phyloP scores from a whole-genome alignment of 2,888 invertebrate species.

The Mylabris sibirica region DNA sequence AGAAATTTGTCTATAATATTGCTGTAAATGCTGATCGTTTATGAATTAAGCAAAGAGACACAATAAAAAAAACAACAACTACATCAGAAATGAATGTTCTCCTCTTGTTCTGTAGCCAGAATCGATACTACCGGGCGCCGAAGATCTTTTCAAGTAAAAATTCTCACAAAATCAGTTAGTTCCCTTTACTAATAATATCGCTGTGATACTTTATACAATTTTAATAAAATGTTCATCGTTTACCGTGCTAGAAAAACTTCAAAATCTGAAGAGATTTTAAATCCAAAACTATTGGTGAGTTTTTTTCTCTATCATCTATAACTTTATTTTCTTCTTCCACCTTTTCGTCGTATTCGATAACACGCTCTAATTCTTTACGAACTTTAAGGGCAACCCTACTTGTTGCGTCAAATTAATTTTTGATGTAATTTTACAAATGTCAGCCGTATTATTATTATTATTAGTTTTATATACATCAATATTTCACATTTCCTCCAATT shows the following conservation, averaged over 20 bases:
- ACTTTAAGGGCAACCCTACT: constrained; percentile 20
- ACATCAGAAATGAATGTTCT: neutral
- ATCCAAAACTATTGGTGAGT: neutral
- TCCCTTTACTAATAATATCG: constrained; percentile 1
- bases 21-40: neutral
- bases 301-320: neutral
- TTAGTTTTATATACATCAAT: neutral
- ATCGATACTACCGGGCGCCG: constrained; percentile 26
- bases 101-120: neutral
- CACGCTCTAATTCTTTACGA: constrained; percentile 8
- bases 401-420: constrained; percentile 11
- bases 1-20: neutral
- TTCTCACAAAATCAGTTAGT: neutral
- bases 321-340: neutral
- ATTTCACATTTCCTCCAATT: neutral
- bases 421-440: neutral
- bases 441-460: neutral
- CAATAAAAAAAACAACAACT: neutral
- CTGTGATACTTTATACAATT: neutral
- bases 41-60: neutral
- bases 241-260: neutral
- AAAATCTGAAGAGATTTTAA: neutral
- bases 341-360: neutral
- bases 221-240: neutral
- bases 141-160: neutral